phyloP scores from a whole-genome alignment of 2,888 invertebrate genomes.

The Philopedon plagiatum region DNA sequence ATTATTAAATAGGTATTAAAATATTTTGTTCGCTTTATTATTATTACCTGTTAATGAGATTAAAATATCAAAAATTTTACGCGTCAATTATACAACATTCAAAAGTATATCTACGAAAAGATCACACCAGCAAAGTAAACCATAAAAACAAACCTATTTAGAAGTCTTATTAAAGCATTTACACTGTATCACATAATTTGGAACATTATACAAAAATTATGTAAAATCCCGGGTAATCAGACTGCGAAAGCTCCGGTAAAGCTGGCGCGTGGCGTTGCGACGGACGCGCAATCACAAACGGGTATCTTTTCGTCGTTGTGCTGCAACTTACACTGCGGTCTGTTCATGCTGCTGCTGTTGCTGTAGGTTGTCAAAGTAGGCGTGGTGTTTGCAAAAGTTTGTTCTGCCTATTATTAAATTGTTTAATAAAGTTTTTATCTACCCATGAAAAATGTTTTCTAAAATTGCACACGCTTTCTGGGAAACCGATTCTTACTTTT shows the following conservation, averaged over 20 bases:
- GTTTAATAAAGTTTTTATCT: no score
- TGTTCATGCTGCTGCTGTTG: constrained; percentile 35
- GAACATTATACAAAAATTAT: constrained; percentile 15
- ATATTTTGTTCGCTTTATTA: no score
- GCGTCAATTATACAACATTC: no score
- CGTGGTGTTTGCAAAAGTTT: constrained; percentile 35
- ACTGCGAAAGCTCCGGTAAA: constrained; percentile 22
- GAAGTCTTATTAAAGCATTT: background rate
- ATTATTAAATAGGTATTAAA: no score
- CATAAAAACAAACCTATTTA: background rate
- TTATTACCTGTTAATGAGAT: no score
- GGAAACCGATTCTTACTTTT: no score
- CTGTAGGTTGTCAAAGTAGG: constrained; percentile 40
- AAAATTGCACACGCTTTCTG: no score
- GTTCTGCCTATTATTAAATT: background rate
- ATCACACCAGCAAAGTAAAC: constrained; percentile 15
- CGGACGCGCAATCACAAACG: constrained; percentile 40
- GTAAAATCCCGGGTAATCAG: constrained; percentile 16
- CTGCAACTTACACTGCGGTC: constrained; percentile 50
- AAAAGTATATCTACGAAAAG: no score
- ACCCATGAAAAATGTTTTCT: no score
- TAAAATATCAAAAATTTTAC: no score
- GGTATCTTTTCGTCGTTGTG: constrained; percentile 30
- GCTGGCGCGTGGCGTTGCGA: constrained; percentile 33
- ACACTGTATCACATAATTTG: constrained; percentile 7